Conservation (phyloP, 2,113 vertebrate species). For the Antigone vipio region DNA sequence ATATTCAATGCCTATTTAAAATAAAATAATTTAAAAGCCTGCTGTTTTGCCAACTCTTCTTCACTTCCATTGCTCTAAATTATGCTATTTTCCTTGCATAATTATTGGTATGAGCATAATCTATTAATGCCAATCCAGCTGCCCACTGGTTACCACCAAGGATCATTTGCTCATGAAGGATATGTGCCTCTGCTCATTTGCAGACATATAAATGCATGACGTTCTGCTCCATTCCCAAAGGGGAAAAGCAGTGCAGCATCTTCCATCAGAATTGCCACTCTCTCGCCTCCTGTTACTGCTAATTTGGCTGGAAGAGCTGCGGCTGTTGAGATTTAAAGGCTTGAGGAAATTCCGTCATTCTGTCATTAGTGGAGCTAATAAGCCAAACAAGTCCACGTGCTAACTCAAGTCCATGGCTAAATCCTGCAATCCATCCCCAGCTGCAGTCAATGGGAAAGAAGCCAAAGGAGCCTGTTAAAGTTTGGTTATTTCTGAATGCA, state of each 20-base stretch:
- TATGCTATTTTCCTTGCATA: background rate
- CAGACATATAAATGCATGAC: slow-evolving; percentile 63
- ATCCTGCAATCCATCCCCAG: background rate
- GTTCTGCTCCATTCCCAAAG: background rate
- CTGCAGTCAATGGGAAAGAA: background rate
- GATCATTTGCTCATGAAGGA: slow-evolving; percentile 6
- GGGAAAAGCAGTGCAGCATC: background rate
- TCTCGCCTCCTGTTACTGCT: background rate
- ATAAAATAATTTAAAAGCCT: background rate
- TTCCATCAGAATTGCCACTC: background rate
- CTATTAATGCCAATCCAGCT: slow-evolving; percentile 8
- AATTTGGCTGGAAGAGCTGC: background rate
- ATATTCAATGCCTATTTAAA: background rate
- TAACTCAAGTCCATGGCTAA: background rate
- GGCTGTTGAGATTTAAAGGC: background rate
- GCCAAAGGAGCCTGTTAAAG: background rate
- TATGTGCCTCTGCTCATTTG: slow-evolving; percentile 36
- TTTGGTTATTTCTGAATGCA: background rate
- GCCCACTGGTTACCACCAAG: background rate
- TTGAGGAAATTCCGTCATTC: slow-evolving; percentile 8
- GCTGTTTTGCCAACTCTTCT: background rate
- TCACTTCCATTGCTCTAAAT: background rate
- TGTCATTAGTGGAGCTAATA: background rate
- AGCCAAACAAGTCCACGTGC: background rate
- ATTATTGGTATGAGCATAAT: background rate